Evolutionary conservation across 30 jellyfish, hydroid and myxozoan species (phyloP).

Genomic region (Chrysaora quinquecirrha): DNA sequence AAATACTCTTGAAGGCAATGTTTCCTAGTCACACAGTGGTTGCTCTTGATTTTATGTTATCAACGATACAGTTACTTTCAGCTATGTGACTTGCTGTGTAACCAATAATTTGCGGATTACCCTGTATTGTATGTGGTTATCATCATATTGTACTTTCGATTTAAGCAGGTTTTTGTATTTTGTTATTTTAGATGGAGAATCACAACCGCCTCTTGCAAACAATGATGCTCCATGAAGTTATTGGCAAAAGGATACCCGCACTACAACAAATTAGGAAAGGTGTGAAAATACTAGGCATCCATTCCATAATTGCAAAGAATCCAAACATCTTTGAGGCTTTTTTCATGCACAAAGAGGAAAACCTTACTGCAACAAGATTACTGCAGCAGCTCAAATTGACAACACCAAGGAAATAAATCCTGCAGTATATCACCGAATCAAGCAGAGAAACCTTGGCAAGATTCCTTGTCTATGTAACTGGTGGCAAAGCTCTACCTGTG

Average conservation of each 20-base stretch:
- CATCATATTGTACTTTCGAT: neutral
- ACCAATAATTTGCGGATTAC: too few species aligned
- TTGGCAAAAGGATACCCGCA: slow-evolving; percentile 22
- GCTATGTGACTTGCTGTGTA: too few species aligned
- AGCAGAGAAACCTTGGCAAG: slow-evolving; percentile 18
- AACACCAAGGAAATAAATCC: slow-evolving; percentile 5
- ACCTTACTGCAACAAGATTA: slow-evolving; percentile 12
- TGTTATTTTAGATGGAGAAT: slow-evolving; percentile 14
- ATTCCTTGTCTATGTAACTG: slow-evolving; percentile 14
- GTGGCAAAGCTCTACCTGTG: slow-evolving; percentile 21
- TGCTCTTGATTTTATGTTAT: too few species aligned
- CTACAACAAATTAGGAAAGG: slow-evolving; percentile 14
- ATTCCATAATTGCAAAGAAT: slow-evolving; percentile 12
- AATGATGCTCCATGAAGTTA: slow-evolving; percentile 7
- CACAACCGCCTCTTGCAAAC: slow-evolving; percentile 10
- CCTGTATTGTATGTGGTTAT: neutral
- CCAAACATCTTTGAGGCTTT: slow-evolving; percentile 17
- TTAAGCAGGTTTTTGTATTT: neutral
- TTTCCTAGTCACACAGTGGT: too few species aligned
- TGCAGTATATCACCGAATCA: slow-evolving; percentile 11
- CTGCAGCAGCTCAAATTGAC: slow-evolving; percentile 25
- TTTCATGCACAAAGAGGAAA: slow-evolving; percentile 8
- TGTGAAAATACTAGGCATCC: slow-evolving; percentile 16
- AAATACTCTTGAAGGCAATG: too few species aligned
- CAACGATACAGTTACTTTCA: too few species aligned